Evolutionary conservation across 2,113 vertebrate genomes (phyloP).

Genomic region (Trichechus manatus): DNA sequence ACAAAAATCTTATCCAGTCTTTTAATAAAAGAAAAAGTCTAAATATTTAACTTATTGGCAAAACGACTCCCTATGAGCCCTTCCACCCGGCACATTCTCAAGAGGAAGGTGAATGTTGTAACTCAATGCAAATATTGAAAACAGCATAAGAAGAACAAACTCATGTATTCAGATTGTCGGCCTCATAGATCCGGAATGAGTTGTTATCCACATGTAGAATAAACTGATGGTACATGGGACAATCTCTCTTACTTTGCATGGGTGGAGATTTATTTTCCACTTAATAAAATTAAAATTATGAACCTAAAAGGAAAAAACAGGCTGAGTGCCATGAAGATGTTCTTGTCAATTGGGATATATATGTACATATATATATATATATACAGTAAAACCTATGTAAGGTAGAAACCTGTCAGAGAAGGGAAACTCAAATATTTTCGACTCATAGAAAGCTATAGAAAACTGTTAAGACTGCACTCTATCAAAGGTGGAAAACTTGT

Average conservation of each 20-base stretch:
- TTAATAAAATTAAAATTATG: constrained; percentile 3
- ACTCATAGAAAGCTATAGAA: too few species aligned
- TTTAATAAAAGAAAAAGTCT: neutral
- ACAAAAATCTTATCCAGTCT: neutral
- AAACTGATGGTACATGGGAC: neutral
- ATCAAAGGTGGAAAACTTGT: too few species aligned
- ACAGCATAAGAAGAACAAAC: neutral
- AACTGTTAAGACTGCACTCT: too few species aligned
- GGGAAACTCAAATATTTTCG: too few species aligned
- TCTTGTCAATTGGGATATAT: neutral
- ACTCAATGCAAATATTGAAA: neutral
- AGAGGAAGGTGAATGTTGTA: neutral
- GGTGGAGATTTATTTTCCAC: neutral
- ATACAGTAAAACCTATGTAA: too few species aligned
- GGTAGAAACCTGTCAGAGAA: too few species aligned
- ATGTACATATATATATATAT: too few species aligned
- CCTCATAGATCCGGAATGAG: neutral
- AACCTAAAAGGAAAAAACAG: neutral
- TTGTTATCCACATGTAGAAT: neutral
- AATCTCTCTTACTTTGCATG: neutral
- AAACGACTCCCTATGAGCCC: neutral
- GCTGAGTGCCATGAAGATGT: neutral
- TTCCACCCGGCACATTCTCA: neutral
- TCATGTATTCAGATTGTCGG: neutral
- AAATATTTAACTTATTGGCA: neutral